Evolutionary conservation across 92 coral and sea anemone species (phyloP), one percentile per base, ranked within the genome.

Genomic region (Galaxea fascicularis): DNA sequence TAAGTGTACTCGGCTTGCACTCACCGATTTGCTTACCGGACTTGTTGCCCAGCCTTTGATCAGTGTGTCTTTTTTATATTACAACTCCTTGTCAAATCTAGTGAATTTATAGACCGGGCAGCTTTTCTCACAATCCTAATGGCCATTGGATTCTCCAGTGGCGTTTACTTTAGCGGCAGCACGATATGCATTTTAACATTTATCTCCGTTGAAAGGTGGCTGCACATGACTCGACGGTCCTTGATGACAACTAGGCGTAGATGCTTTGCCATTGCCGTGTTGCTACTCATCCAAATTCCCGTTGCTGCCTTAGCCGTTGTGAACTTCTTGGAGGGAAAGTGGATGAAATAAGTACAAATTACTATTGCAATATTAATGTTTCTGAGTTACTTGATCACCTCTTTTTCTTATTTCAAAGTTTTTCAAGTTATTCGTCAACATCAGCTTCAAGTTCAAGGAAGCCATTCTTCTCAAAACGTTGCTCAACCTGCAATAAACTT

Each of bases 401-500:
- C 44, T 3, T 39, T 68, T 68, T 17, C 52, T 31, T 68, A 68
- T 68, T 68, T 35, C 4, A 68, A 18, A 68, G 74, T 68, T 0
- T 68, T 27, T 41, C 74, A 26, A 31, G 39, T 68, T 29, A 68
- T 68, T 68, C 74, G 74, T 9, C 74, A 68, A 52, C 74, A 68
- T 25, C 74, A 68, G 53, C 53, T 31, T 31, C 74, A 68, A 68
- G 51, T 68, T 68, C 74, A 68, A 6, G 51, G 74, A 12, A 68
- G 10, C 28, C 79, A 57, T 27, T 21, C 16, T 31, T 35, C 16
- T 0, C 29, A 15, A 58, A 10, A 9, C 21, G 29, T 35, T n/a
- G 79, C 51, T 17, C 53, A n/a, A 68, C 74, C 53, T 31, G 74
- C 74, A 20, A 68, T 68, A 35, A n/a, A 68, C 65, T n/a, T 59